Percentiles rank a stretch among this genome's conserved stretches.
Evolutionary conservation across 1,140 invertebrate species (phyloP).

Genomic region (Melipona quadrifasciata): DNA sequence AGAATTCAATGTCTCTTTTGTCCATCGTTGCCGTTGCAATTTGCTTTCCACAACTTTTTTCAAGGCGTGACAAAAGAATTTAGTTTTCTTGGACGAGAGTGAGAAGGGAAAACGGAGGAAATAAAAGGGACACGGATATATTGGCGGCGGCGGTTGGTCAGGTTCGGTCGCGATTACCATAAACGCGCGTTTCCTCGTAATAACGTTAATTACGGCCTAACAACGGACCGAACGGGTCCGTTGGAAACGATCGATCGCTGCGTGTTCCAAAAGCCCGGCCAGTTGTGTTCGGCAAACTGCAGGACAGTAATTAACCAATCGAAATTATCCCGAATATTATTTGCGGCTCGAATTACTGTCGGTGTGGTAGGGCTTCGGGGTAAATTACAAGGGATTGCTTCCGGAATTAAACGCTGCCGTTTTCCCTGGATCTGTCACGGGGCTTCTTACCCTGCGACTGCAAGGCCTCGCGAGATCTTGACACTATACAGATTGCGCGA

Average conservation of each 20-base stretch:
- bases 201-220: slow-evolving; percentile 28
- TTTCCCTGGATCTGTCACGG: background rate
- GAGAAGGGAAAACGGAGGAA: too few species aligned
- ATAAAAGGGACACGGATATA: background rate
- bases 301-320: slow-evolving; percentile 1
- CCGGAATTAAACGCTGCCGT: background rate
- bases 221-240: background rate
- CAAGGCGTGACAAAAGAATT: too few species aligned
- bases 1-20: too few species aligned
- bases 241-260: slow-evolving; percentile 21
- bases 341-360: background rate
- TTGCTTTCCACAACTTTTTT: too few species aligned
- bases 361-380: too few species aligned
- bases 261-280: background rate
- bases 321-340: background rate
- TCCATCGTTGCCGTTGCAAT: too few species aligned
- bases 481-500: too few species aligned
- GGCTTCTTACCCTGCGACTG: too few species aligned
- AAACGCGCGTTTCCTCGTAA: background rate
- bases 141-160: too few species aligned
- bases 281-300: too few species aligned
- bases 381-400: background rate
- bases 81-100: too few species aligned
- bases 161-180: slow-evolving; percentile 2
- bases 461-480: too few species aligned